phyloP scores from a whole-genome alignment of 1,140 invertebrate genomes.

The Rhyacophila brunnea region DNA sequence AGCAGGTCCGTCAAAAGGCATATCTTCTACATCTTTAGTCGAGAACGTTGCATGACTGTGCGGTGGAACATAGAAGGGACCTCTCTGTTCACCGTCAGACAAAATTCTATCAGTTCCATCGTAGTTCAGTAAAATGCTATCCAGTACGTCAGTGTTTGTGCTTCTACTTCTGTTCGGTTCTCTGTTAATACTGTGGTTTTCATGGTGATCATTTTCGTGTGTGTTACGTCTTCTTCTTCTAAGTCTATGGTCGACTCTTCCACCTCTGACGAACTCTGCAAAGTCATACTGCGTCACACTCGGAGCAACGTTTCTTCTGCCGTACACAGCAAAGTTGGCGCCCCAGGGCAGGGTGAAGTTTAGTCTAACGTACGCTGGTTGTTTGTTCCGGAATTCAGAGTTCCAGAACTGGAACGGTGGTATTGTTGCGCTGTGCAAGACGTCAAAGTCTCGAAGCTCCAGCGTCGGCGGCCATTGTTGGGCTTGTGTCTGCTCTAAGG shows the following conservation, averaged over 20 bases:
- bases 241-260: conserved; percentile 72
- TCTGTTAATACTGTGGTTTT: conserved; percentile 36
- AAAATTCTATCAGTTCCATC: conserved; percentile 48
- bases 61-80: conserved; percentile 39
- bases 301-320: conserved; percentile 85
- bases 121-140: conserved; percentile 55
- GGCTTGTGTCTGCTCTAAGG: conserved; percentile 63
- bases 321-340: conserved; percentile 91
- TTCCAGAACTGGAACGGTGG: conserved; percentile 90
- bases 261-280: conserved; percentile 85
- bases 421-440: conserved; percentile 76
- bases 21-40: conserved; percentile 16
- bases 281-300: conserved; percentile 96
- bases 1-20: conserved; percentile 34
- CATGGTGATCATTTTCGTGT: conserved; percentile 37
- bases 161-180: conserved; percentile 26
- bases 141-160: conserved; percentile 46
- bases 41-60: conserved; percentile 24
- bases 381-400: conserved; percentile 83
- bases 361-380: conserved; percentile 83
- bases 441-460: conserved; percentile 78
- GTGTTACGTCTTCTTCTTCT: conserved; percentile 54
- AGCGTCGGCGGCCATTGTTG: conserved; percentile 73
- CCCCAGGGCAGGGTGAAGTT: conserved; percentile 88
- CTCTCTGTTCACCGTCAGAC: conserved; percentile 43